These are phyloP conservation scores for Didymodactylos carnosus DNA, from an alignment of 2,888 invertebrate genomes.

Conservation along the genomic window DNA sequence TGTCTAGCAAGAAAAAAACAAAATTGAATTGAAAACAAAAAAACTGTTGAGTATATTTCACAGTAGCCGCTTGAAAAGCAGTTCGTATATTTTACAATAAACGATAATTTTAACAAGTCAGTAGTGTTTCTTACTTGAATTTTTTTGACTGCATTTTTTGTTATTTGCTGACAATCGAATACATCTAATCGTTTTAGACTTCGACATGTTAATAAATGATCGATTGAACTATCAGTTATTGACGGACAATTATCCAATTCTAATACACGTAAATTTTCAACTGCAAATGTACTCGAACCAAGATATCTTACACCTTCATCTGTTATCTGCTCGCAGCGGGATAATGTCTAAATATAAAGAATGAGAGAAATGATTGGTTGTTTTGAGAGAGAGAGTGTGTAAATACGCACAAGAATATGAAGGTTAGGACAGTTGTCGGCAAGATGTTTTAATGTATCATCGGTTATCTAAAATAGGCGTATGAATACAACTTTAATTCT, in stretches of 20 bases:
- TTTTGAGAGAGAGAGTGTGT: not conserved
- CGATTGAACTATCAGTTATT: constrained; percentile 82
- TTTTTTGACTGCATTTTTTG: constrained; percentile 79
- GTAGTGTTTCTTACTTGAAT: constrained; percentile 58
- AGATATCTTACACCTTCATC: constrained; percentile 73
- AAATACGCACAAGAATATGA: constrained; percentile 61
- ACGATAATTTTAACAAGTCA: too few species aligned
- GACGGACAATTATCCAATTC: constrained; percentile 97
- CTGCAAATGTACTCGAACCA: constrained; percentile 26
- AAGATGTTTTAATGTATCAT: constrained; percentile 71
- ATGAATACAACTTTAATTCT: not conserved
- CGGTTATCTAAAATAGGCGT: constrained; percentile 53
- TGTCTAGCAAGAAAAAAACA: constrained; percentile 43
- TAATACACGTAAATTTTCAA: constrained; percentile 57
- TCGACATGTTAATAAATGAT: constrained; percentile 78
- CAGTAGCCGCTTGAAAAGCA: too few species aligned
- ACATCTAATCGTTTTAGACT: constrained; percentile 87
- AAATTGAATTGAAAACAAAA: constrained; percentile 19
- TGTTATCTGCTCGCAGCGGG: constrained; percentile 93
- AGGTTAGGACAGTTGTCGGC: constrained; percentile 83
- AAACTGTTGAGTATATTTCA: not conserved
- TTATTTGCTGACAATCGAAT: constrained; percentile 96
- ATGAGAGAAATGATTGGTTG: not conserved
- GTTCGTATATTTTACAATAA: too few species aligned
- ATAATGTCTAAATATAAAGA: constrained; percentile 56